A percentile compares a stretch with the other conserved stretches of the same genome.
Conservation (phyloP, 2,888 invertebrate species). For the Nephrocerus scutellatus region DNA sequence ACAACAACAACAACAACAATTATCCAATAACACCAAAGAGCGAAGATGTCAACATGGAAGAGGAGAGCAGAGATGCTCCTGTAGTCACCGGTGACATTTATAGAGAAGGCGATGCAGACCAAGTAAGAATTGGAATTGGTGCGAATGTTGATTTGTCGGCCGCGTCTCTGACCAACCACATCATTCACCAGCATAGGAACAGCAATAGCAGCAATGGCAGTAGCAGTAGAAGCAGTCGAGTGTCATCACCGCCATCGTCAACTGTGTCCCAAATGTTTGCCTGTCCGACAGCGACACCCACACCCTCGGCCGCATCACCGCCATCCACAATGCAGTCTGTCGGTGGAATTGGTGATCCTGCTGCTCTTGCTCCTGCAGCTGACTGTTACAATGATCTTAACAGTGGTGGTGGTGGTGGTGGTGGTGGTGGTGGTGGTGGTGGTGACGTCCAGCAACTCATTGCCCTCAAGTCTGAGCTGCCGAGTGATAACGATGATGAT, state of each 20-base stretch:
- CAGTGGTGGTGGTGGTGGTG: slow-evolving; percentile 1
- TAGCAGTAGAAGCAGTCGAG: neutral
- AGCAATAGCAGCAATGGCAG: neutral
- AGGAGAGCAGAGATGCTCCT: neutral
- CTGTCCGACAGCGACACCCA: neutral
- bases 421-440: slow-evolving; percentile 11
- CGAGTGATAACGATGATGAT: slow-evolving; percentile 1
- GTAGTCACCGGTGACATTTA: too few relatives aligned
- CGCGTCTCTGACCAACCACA: neutral
- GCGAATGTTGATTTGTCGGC: too few relatives aligned
- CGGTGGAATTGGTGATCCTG: neutral
- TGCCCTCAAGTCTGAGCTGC: neutral
- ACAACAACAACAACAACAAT: slow-evolving; percentile 4
- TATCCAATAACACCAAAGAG: neutral
- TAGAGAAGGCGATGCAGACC: too few relatives aligned
- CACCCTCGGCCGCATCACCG: neutral
- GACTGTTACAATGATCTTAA: slow-evolving; percentile 1
- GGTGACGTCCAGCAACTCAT: slow-evolving; percentile 15
- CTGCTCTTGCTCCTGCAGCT: neutral
- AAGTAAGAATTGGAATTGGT: too few relatives aligned
- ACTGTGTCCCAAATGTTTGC: neutral
- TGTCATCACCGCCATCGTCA: neutral
- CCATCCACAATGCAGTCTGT: neutral
- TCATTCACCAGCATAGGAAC: neutral
- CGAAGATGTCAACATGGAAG: slow-evolving; percentile 3